phyloP scores from a whole-genome alignment of 2,797 vertebrate genomes.

The Pogoniulus pusillus region DNA sequence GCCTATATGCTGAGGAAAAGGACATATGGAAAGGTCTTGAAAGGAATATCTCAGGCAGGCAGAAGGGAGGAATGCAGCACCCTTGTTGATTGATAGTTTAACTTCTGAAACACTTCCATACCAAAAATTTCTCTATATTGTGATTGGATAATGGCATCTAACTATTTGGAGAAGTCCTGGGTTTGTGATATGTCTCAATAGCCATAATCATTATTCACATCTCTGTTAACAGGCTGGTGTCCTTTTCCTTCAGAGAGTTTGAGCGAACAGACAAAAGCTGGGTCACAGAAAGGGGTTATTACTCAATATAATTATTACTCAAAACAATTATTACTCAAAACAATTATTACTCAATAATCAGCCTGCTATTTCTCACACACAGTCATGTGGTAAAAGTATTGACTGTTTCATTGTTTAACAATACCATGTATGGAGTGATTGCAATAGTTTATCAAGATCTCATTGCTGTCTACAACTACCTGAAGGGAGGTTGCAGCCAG shows the following conservation, averaged over 20 bases:
- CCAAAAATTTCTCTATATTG: neutral
- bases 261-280: neutral
- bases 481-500: too few species aligned
- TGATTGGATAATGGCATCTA: neutral
- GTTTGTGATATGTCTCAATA: neutral
- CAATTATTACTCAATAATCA: conserved; percentile 12
- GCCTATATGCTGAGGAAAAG: neutral
- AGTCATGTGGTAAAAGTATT: neutral
- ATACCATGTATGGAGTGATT: neutral
- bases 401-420: neutral
- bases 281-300: conserved; percentile 28
- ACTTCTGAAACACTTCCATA: neutral
- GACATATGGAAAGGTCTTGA: neutral
- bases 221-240: neutral
- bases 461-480: too few species aligned
- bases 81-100: neutral
- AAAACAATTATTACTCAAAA: too few species aligned
- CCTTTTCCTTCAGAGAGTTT: neutral
- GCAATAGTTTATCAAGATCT: neutral
- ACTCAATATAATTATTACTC: too few species aligned
- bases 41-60: neutral
- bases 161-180: neutral
- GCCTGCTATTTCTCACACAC: neutral
- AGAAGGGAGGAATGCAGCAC: neutral
- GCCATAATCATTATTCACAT: neutral